phyloP scores from a whole-genome alignment of 1,140 invertebrate species.

The Zaprionus ghesquierei region DNA sequence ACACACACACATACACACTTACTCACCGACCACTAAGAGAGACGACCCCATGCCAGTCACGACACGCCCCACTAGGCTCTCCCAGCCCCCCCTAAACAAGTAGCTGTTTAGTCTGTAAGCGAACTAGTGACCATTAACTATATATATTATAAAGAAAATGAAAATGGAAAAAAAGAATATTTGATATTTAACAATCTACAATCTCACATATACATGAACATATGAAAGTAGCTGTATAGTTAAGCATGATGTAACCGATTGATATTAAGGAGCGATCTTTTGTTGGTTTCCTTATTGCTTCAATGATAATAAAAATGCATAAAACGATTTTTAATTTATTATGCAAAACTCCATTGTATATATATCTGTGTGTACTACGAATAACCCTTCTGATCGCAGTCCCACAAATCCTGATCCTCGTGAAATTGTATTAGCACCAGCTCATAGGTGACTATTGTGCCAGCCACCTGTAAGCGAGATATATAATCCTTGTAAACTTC shows the following conservation, averaged over 20 bases:
- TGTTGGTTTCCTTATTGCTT: conserved; percentile 78
- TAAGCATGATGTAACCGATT: conserved; percentile 74
- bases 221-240: conserved; percentile 61
- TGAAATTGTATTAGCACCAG: conserved; percentile 84
- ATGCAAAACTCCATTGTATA: not conserved
- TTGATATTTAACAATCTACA: conserved; percentile 62
- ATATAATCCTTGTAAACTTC: not conserved
- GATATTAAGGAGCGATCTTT: conserved; percentile 78
- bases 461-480: conserved; percentile 81
- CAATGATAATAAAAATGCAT: conserved; percentile 68
- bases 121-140: conserved; percentile 49
- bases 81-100: not conserved
- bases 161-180: conserved; percentile 26
- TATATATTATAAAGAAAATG: conserved; percentile 5
- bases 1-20: conserved; percentile 13
- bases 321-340: conserved; percentile 31
- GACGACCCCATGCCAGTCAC: conserved; percentile 65
- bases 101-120: conserved; percentile 47
- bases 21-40: conserved; percentile 21
- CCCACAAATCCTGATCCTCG: conserved; percentile 69
- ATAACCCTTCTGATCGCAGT: conserved; percentile 61
- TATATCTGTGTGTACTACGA: conserved; percentile 23
- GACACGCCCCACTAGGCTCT: not conserved
- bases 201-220: conserved; percentile 42
- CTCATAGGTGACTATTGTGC: conserved; percentile 87